Conservation (phyloP, 2,113 vertebrate species). For the Arothron firmamentum region DNA sequence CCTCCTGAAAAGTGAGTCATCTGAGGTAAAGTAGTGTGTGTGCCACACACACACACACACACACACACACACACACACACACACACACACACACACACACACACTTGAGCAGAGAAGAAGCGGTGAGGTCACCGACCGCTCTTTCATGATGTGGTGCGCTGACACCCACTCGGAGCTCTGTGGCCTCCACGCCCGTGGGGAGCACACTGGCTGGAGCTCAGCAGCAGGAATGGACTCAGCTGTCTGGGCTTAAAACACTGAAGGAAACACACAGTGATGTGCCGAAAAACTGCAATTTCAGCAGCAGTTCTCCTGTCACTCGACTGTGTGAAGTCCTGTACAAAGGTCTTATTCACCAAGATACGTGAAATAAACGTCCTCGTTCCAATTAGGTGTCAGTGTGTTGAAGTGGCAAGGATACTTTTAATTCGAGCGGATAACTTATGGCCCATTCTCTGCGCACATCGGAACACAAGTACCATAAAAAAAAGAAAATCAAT, state of each 20-base stretch:
- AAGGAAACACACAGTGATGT: background rate
- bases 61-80: constrained; percentile 4
- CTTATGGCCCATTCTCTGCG: background rate
- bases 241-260: constrained; percentile 1
- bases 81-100: constrained; percentile 5
- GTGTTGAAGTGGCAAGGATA: background rate
- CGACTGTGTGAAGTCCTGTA: background rate
- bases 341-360: background rate
- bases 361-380: background rate
- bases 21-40: constrained; percentile 28
- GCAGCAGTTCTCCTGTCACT: background rate
- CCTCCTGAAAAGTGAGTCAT: constrained; percentile 40
- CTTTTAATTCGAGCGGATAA: too few relatives aligned
- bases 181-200: constrained; percentile 5
- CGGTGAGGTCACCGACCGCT: constrained; percentile 20
- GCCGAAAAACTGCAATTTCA: background rate
- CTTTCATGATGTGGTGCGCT: constrained; percentile 24
- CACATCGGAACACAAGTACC: background rate
- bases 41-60: constrained; percentile 1
- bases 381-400: background rate
- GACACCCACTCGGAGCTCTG: constrained; percentile 25
- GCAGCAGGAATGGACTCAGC: constrained; percentile 21
- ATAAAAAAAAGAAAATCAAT: too few relatives aligned
- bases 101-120: constrained; percentile 9
- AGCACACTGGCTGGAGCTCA: background rate